Conservation (phyloP, 1,140 invertebrate genomes). For the Cydia pomonella region DNA sequence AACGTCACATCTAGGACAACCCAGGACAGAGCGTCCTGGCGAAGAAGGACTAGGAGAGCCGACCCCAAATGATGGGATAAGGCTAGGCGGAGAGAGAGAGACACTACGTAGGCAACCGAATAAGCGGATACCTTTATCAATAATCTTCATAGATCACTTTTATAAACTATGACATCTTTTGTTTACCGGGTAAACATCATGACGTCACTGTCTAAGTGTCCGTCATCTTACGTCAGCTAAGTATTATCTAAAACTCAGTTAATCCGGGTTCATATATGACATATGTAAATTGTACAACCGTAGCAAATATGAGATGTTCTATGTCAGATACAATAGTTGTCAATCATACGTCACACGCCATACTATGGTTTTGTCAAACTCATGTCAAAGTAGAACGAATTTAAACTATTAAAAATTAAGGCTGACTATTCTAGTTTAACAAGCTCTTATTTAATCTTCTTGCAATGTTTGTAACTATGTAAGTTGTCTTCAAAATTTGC, state of each 20-base stretch:
- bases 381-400: too few species aligned
- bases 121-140: background rate
- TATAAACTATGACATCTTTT: background rate
- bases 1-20: too few species aligned
- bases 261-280: background rate
- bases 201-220: background rate
- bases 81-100: too few species aligned
- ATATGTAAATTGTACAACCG: background rate
- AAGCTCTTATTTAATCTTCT: too few species aligned
- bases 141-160: background rate
- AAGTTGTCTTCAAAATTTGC: background rate
- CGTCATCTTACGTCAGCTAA: slow-evolving; percentile 8
- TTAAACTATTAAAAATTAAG: too few species aligned
- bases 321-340: background rate
- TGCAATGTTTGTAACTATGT: too few species aligned
- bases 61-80: too few species aligned
- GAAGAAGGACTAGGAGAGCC: too few species aligned
- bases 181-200: background rate
- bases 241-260: background rate
- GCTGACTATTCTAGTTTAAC: too few species aligned
- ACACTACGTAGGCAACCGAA: too few species aligned
- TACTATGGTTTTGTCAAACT: too few species aligned
- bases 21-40: too few species aligned
- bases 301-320: background rate
- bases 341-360: background rate